Percentiles rank a stretch among this genome's conserved stretches.
Evolutionary conservation across 2,113 vertebrate species (phyloP).

Genomic region (Chloebia gouldiae): DNA sequence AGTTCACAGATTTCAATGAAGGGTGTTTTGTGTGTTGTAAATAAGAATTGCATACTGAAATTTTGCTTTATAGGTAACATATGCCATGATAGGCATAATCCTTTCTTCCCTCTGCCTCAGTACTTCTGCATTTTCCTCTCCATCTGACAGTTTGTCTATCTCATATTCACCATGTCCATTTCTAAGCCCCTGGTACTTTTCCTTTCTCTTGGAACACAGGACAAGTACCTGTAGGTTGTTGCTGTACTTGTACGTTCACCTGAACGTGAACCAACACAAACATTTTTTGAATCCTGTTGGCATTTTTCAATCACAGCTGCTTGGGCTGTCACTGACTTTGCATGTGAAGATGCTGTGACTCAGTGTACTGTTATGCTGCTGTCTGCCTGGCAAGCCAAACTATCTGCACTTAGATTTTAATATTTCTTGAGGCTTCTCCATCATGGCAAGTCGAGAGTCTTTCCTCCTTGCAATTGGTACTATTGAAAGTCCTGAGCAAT

Average conservation of each 20-base stretch:
- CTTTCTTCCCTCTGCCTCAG: neutral
- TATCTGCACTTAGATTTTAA: neutral
- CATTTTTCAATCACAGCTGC: neutral
- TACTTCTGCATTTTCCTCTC: neutral
- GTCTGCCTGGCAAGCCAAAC: neutral
- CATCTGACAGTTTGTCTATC: neutral
- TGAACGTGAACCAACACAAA: neutral
- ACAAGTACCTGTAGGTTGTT: neutral
- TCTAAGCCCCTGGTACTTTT: neutral
- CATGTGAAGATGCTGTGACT: neutral
- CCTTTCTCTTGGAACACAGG: neutral
- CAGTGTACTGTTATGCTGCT: neutral
- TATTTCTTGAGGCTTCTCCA: neutral
- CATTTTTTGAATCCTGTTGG: neutral
- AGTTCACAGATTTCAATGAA: neutral
- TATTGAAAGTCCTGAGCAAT: neutral
- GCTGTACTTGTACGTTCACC: neutral
- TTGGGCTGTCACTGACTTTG: neutral
- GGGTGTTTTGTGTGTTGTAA: neutral
- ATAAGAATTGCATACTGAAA: neutral
- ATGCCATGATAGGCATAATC: neutral
- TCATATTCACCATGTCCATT: rapidly evolving
- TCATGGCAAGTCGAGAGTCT: neutral
- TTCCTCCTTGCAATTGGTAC: neutral
- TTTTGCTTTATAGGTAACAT: neutral